Base-by-base conservation (phyloP, 2,888 invertebrate genomes). In the Apotomis turbidana region DNA sequence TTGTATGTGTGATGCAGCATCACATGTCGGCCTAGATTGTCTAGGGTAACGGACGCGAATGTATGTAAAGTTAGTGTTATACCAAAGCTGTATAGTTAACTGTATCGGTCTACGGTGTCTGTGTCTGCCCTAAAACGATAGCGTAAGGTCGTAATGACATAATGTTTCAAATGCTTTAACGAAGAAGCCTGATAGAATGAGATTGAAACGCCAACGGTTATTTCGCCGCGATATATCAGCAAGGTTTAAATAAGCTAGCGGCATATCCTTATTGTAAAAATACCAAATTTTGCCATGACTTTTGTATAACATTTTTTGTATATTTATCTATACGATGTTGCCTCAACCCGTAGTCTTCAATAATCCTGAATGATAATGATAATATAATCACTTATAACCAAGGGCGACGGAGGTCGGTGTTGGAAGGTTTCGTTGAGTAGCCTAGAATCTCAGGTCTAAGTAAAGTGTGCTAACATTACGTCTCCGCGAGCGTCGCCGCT, bases 301-400 rank as follows among this genome's bases (percentile, higher is more conserved):
- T 89, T 70, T 83, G 27, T 88, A 84, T 87, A 90, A 87, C 80
- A 79, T 87, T 87, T 41, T 89, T 88, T 83, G 89, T 89, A 84
- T 68, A 58, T 58, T 63, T 68, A 72, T 52, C 67, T 68, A 57
- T 62, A 67, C 64, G 12, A 57, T 60, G 38, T 58, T 59, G 58
- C 68, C 72, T 68, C 62, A 51, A 68, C 55, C 67, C 60, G 55
- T 67, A 67, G 71, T 62, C 49, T 61, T 15, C 60, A 52, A 44
- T 71, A 71, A 71, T 49, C 55, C 27, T 71, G 10, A 62, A 68
- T 36, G 12, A 46, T 71, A 62, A 68, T 36, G 12, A 46, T 71
- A 54, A 66, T 60, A 38, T 60, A 36, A 62, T 49, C 27, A 38
- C 61, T 27, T 27, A 27, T 27, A 27, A 27, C 27, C 27, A 27